These are phyloP conservation scores for Rhagoletis pomonella DNA, from an alignment of 1,140 invertebrate genomes.

Conservation along the genomic window DNA sequence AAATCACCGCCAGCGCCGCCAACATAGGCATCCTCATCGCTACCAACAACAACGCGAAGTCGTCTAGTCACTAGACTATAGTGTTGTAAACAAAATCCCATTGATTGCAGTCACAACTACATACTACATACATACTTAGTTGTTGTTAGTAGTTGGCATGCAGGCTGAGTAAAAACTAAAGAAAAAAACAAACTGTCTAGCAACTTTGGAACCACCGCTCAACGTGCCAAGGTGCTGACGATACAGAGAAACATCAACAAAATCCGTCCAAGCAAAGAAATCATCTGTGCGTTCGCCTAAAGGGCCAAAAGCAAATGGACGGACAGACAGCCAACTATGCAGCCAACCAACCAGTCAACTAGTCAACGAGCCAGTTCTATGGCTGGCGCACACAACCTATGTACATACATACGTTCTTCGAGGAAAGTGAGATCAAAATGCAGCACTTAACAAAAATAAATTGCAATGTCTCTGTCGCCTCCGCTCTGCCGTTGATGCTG, in stretches of 20 bases:
- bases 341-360: not conserved
- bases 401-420: not conserved
- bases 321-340: not conserved
- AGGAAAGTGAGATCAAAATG: conserved; percentile 42
- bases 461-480: conserved; percentile 25
- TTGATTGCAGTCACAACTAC: not conserved
- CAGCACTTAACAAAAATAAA: conserved; percentile 51
- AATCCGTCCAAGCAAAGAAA: not conserved
- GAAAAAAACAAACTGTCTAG: conserved; percentile 26
- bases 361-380: not conserved
- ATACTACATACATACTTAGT: too few relatives aligned
- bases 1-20: not conserved
- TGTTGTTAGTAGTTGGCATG: not conserved
- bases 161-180: not conserved
- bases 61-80: not conserved
- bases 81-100: not conserved
- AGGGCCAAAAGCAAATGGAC: not conserved
- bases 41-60: not conserved
- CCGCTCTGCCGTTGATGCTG: not conserved
- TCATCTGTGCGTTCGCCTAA: conserved; percentile 31
- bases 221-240: conserved; percentile 45
- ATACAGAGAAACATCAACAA: conserved; percentile 38
- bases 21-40: not conserved
- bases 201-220: not conserved
- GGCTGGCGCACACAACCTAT: not conserved